Conservation (phyloP, 2,113 vertebrate species). For the Macaca fascicularis region DNA sequence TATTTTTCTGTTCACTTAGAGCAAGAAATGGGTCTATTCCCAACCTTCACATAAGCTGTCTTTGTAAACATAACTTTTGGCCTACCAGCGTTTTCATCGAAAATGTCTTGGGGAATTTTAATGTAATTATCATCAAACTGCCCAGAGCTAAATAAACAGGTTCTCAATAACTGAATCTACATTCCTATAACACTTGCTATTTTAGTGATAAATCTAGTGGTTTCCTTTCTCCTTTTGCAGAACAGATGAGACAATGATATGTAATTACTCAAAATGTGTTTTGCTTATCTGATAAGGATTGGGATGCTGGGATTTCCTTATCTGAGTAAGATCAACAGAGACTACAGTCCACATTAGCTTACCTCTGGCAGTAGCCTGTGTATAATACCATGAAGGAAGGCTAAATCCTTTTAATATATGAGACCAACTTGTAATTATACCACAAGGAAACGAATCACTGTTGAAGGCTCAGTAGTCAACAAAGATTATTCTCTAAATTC, state of each 20-base stretch:
- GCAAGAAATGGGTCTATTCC: background rate
- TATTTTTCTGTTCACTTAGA: slow-evolving; percentile 10
- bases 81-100: slow-evolving; percentile 9
- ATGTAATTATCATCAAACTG: slow-evolving; percentile 19
- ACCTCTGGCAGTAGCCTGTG: background rate
- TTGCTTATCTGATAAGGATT: background rate
- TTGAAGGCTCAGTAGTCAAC: background rate
- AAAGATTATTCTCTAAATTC: background rate
- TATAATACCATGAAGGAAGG: slow-evolving; percentile 12
- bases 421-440: background rate
- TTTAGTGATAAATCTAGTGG: slow-evolving; percentile 13
- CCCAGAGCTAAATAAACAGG: background rate
- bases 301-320: background rate
- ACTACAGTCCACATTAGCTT: background rate
- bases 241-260: background rate
- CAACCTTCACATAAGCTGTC: background rate
- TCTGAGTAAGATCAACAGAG: slow-evolving; percentile 11
- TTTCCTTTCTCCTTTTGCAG: background rate
- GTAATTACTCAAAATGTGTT: slow-evolving; percentile 31
- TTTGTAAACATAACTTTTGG: background rate
- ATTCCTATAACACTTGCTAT: background rate
- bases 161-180: background rate
- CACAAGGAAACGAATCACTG: background rate
- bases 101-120: slow-evolving; percentile 49
- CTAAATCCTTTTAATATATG: background rate